These are phyloP conservation scores for Phania funesta DNA, from an alignment of 2,888 invertebrate genomes.

Conservation along the genomic window DNA sequence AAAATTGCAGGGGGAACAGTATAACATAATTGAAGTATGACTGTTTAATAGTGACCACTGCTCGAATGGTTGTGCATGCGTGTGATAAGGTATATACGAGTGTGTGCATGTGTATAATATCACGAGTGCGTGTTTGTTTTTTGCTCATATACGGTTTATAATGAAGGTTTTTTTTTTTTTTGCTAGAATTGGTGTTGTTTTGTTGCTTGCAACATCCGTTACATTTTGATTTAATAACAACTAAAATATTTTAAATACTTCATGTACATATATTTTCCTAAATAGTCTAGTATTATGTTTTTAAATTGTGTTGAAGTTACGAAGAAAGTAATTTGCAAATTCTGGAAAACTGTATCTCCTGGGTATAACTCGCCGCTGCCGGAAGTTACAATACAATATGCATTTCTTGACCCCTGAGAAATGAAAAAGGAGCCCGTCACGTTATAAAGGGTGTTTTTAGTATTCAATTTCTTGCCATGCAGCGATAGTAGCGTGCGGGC, in stretches of 20 bases:
- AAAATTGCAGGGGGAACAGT: not conserved
- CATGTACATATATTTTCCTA: not conserved
- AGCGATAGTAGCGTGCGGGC: too few relatives aligned
- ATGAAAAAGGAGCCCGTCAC: too few relatives aligned
- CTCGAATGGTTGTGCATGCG: conserved; percentile 55
- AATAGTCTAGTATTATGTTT: too few relatives aligned
- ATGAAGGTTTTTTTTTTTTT: conserved; percentile 45
- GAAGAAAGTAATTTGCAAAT: too few relatives aligned
- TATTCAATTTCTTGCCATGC: too few relatives aligned
- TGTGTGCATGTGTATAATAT: not conserved
- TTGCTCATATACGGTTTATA: conserved; percentile 31
- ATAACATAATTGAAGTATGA: not conserved
- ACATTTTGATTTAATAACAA: conserved; percentile 34
- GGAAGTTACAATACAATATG: too few relatives aligned
- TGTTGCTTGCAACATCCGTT: conserved; percentile 56
- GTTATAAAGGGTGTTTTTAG: too few relatives aligned
- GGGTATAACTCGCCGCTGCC: too few relatives aligned
- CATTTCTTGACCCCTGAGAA: too few relatives aligned
- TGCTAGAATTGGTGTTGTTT: conserved; percentile 32
- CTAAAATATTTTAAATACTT: not conserved
- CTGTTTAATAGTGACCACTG: conserved; percentile 40
- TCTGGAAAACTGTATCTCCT: too few relatives aligned
- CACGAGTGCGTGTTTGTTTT: conserved; percentile 23
- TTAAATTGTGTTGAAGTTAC: too few relatives aligned
- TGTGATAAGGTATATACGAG: conserved; percentile 24